A percentile compares a stretch with the other conserved stretches of the same genome.
Evolutionary conservation across 2,888 invertebrate genomes (phyloP).

Genomic region (Cataglyphis rosenhaueri): DNA sequence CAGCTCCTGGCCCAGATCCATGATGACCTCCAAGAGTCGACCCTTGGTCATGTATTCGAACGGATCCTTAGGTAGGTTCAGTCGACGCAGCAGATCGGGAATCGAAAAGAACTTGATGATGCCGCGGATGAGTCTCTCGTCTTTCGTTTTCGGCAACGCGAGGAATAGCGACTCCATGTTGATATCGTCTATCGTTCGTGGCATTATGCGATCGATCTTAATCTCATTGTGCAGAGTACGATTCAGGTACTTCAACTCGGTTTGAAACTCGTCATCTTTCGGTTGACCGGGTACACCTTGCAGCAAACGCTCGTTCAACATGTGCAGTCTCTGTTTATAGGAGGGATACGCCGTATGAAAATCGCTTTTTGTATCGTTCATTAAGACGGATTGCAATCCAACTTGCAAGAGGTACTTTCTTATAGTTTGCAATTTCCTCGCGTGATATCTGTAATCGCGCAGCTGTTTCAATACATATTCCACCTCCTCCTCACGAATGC

Average conservation of each 20-base stretch:
- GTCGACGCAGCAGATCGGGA: slow-evolving; percentile 36
- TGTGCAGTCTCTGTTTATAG: not conserved
- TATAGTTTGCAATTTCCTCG: slow-evolving; percentile 12
- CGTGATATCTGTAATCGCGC: slow-evolving; percentile 30
- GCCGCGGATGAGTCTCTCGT: slow-evolving; percentile 41
- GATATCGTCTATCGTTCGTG: slow-evolving; percentile 25
- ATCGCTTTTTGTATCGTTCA: not conserved
- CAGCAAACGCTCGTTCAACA: slow-evolving; percentile 6
- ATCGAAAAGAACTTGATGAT: slow-evolving; percentile 49
- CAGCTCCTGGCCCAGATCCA: slow-evolving; percentile 43
- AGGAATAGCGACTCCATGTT: slow-evolving; percentile 29
- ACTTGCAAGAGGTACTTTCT: not conserved
- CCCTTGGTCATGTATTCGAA: slow-evolving; percentile 52
- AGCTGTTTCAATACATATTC: slow-evolving; percentile 29
- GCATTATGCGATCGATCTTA: not conserved
- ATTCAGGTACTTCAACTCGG: slow-evolving; percentile 7
- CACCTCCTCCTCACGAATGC: slow-evolving; percentile 25
- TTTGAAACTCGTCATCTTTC: not conserved
- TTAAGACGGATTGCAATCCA: slow-evolving; percentile 13
- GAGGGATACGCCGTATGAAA: not conserved
- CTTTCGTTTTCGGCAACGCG: slow-evolving; percentile 39
- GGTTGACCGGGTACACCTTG: not conserved
- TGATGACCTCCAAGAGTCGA: slow-evolving; percentile 36
- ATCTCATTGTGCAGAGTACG: slow-evolving; percentile 9
- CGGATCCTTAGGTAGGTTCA: slow-evolving; percentile 37